Evolutionary conservation across 2,797 vertebrate genomes (phyloP).

Genomic region (Urosaurus nigricauda): DNA sequence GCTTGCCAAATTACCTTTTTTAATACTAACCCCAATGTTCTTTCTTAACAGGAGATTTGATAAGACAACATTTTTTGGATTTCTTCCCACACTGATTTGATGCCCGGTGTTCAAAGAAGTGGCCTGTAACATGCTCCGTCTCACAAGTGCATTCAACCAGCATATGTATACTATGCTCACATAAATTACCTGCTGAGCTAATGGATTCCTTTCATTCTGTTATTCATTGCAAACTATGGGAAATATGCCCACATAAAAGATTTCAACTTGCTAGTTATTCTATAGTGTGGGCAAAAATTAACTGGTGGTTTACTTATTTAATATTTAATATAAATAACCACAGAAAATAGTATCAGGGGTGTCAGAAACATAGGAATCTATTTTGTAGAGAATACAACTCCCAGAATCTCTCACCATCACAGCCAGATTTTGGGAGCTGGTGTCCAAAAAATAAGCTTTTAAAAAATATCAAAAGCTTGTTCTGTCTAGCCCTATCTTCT

Average conservation of each 20-base stretch:
- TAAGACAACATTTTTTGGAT: background rate
- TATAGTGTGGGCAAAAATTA: background rate
- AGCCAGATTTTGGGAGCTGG: too few relatives aligned
- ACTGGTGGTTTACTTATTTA: background rate
- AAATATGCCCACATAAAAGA: background rate
- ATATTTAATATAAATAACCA: background rate
- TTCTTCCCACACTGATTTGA: conserved; percentile 10
- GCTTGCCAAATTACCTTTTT: background rate
- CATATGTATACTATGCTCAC: conserved; percentile 9
- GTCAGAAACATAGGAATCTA: too few relatives aligned
- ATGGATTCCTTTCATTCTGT: conserved; percentile 12
- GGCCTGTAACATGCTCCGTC: background rate
- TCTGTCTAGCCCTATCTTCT: background rate
- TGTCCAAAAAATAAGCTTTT: too few relatives aligned
- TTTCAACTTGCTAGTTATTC: background rate
- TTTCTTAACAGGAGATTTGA: background rate
- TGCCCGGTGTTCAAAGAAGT: background rate
- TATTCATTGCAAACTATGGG: background rate
- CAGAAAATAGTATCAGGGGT: background rate
- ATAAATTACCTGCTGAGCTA: conserved; percentile 24
- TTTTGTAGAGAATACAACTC: background rate
- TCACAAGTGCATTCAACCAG: conserved; percentile 21
- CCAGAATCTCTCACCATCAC: too few relatives aligned
- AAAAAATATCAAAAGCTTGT: background rate
- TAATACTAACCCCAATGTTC: background rate